Evolutionary conservation across 2,797 vertebrate species (phyloP), one percentile per base, ranked within the genome.

Genomic region (Tarsius wallacei): DNA sequence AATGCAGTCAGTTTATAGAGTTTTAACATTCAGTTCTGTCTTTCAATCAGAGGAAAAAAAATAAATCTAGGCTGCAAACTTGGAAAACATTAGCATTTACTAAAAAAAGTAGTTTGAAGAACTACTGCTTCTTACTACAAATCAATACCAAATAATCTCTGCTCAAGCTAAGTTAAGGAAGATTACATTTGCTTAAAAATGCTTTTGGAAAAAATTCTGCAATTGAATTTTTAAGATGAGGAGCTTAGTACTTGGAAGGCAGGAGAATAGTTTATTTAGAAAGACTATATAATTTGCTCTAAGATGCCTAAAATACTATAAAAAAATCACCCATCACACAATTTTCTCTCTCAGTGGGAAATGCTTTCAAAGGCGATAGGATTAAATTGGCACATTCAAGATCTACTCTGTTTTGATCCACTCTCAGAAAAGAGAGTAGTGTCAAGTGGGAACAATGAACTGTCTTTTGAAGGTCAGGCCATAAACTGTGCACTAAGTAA

Each of bases 61-160:
- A 97, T 97, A 97, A 96, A 98, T 96, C 97, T 98, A 98, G 11
- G 0, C 91, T 97, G 97, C 97, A 98, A 97, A 98, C 94, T 96
- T 97, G 97, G 97, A 94, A 99, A 99, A 99, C 99, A 99, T 99
- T 98, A 99, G 98, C 98, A 99, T 99, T 98, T 98, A 98, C 95
- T 95, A 98, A 98, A 97, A 98, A 97, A 95, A 31, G 63, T 85
- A 98, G 97, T 96, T 96, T 98, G 88, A 97, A 97, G 89, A 98
- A 96, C 93, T 96, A 96, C 87, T 97, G 95, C 53, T 91, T 97
- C 97, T 98, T 98, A 97, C 93, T 96, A 74, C 66, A 71, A 66
- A 86, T 87, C 83, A 95, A 71, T 77, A 81, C 57, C 88, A 71
- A 93, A 28, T 71, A 2, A 51, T 24, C 57, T 85, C 55, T 84